Base-by-base conservation (phyloP, 2,888 invertebrate species). In the Eupithecia tripunctaria region DNA sequence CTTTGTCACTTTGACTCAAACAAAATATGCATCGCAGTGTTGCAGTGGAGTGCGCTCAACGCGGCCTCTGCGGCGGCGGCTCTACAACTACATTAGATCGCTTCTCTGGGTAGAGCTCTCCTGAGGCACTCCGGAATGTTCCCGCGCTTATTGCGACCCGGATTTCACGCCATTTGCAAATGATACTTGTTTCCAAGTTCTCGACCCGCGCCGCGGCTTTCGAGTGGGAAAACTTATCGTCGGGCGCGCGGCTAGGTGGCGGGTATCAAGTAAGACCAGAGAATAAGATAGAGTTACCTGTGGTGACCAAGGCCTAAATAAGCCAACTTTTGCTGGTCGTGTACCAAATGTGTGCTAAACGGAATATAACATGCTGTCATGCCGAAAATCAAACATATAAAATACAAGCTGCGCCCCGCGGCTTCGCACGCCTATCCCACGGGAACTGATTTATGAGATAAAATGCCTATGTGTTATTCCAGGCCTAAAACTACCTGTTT, bases 61-160 rank as follows among this genome's bases (percentile, higher is more conserved):
- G 41, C 66, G 36, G 60, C 60, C 56, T 38, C 2, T 25, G 10
- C 14, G 14, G 25, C 21, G 29, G 29, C 3, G 36, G 36, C 36
- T 10, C 25, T 27, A 15, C 29, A 29, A 36, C 18, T 29, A 15
- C 60, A 15, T 2, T 29, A 29, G 56, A 27, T 62, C 51, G 73
- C 73, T 64, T 8, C 69, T 29, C 60, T n/a, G 89, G 89, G 65
- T n/a, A 90, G 89, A 90, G 90, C 88, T 87, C 89, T 78, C 89
- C 89, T 90, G 89, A 88, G 90, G 89, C 70, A 51, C 66, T 63
- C 63, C 60, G 68, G 75, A 72, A 62, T 67, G 47, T 71, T 72
- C 59, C 72, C 72, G 76, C 71, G 62, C 76, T 78, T 67, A 75
- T 38, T 43, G 73, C 67, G 75, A 76, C 76, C 76, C 74, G 71